Percentiles rank a stretch among this genome's conserved stretches.
phyloP scores from a whole-genome alignment of 23 tunicate species.

The Ciona savignyi region DNA sequence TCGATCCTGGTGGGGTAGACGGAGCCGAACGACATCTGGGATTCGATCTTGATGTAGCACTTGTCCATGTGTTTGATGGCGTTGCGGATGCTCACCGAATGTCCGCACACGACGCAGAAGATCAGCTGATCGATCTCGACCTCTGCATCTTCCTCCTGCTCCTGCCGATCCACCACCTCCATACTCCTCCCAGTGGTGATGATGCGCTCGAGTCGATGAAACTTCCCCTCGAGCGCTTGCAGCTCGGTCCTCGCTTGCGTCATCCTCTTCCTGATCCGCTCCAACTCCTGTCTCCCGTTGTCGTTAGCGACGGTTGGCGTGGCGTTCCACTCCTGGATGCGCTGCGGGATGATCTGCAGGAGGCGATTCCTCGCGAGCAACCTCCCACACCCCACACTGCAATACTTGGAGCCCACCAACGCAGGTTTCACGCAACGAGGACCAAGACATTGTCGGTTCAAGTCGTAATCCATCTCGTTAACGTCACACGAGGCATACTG shows the following conservation, averaged over 20 bases:
- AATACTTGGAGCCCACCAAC: slow-evolving; percentile 68
- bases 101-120: slow-evolving; percentile 89
- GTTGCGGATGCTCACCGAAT: slow-evolving; percentile 39
- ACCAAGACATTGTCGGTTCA: slow-evolving; percentile 55
- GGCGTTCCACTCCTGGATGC: slow-evolving; percentile 70
- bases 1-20: slow-evolving; percentile 83
- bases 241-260: slow-evolving; percentile 68
- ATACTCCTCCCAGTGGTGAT: slow-evolving; percentile 48
- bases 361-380: slow-evolving; percentile 49
- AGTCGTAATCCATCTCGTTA: neutral
- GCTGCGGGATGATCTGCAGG: slow-evolving; percentile 50
- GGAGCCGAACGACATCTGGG: slow-evolving; percentile 82
- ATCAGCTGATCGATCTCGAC: slow-evolving; percentile 60
- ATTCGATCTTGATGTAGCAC: slow-evolving; percentile 93
- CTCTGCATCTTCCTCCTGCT: slow-evolving; percentile 52
- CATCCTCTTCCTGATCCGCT: slow-evolving; percentile 66
- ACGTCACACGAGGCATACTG: neutral
- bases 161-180: slow-evolving; percentile 22
- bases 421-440: slow-evolving; percentile 64
- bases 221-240: slow-evolving; percentile 53
- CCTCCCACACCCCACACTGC: slow-evolving; percentile 74
- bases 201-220: slow-evolving; percentile 50
- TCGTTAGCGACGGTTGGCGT: slow-evolving; percentile 81
- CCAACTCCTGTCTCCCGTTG: slow-evolving; percentile 65
- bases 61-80: slow-evolving; percentile 91